Evolutionary conservation across 2,113 vertebrate species (phyloP).

Genomic region (Pyxicephalus adspersus): DNA sequence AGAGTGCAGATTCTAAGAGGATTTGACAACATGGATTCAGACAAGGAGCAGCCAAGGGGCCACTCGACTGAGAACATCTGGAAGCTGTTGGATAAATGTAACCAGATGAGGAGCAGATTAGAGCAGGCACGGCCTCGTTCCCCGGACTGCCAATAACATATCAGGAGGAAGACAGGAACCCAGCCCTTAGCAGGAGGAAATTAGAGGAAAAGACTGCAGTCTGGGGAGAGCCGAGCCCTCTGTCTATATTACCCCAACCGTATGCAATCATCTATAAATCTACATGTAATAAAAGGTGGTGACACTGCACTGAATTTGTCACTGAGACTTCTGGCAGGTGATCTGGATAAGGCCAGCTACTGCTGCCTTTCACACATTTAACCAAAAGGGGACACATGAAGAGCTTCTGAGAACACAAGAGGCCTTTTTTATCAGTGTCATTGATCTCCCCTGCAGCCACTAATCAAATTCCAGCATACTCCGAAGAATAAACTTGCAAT

Average conservation of each 20-base stretch:
- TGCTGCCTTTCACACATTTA: too few species aligned
- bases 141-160: neutral
- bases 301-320: neutral
- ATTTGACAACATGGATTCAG: constrained; percentile 31
- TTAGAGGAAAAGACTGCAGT: constrained; percentile 65
- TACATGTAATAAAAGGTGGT: neutral
- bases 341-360: neutral
- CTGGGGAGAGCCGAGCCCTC: constrained; percentile 34
- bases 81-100: constrained; percentile 58
- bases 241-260: neutral
- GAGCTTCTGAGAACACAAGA: neutral
- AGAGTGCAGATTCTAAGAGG: constrained; percentile 58
- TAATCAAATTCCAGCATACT: neutral
- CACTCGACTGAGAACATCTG: constrained; percentile 63
- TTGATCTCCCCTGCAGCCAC: neutral
- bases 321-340: neutral
- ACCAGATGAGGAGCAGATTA: constrained; percentile 44
- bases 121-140: neutral
- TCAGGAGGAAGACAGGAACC: neutral
- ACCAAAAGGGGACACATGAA: neutral
- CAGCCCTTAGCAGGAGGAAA: constrained; percentile 59
- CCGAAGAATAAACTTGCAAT: too few species aligned
- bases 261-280: neutral
- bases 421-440: neutral
- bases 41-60: constrained; percentile 11